Base-by-base conservation (phyloP, 2,888 invertebrate species). In the Drosophila mulleri region DNA sequence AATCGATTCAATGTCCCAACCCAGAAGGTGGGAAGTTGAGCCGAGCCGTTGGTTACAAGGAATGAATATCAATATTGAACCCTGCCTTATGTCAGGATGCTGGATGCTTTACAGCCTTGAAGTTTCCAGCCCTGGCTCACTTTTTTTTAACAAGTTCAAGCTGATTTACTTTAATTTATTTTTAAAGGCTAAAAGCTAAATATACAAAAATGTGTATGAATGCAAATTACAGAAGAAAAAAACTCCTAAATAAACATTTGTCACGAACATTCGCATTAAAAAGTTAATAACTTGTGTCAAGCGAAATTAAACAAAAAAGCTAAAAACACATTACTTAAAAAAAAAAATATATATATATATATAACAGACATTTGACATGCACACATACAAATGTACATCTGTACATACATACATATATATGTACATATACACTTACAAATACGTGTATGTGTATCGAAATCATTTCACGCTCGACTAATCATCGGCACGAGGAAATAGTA, bases 401-500 rank as follows among this genome's bases (percentile, higher is more conserved):
- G 7, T 44, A n/a, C 8, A 62, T 23, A 8, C 29, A 8, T 29
- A 29, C 29, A 8, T 0, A 48, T 12, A 35, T 12, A 1, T 16
- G 9, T 20, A 14, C 7, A 29, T 29, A 29, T 29, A 29, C 12
- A 35, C 35, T 1, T 16, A 16, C 14, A 14, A 26, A 26, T 26
- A 26, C 6, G 26, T 26, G 26, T 50, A 29, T 20, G 1, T 50
- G 23, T 26, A 44, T 44, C 11, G 35, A 60, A 58, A 62, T 52
- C 47, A 57, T 67, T 78, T 78, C 23, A 56, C 56, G 56, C 47
- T 67, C 56, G 42, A 67, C 44, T 45, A 39, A 47, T 41, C 29
- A 26, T 29, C 16, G 37, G 16, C 11, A 53, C 5, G 5, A 9
- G 45, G 44, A 20, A 16, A 41, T 23, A 32, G 18, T 23, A 45